Base-by-base conservation (phyloP, 2,888 invertebrate genomes). In the Pachymerium ferrugineum region DNA sequence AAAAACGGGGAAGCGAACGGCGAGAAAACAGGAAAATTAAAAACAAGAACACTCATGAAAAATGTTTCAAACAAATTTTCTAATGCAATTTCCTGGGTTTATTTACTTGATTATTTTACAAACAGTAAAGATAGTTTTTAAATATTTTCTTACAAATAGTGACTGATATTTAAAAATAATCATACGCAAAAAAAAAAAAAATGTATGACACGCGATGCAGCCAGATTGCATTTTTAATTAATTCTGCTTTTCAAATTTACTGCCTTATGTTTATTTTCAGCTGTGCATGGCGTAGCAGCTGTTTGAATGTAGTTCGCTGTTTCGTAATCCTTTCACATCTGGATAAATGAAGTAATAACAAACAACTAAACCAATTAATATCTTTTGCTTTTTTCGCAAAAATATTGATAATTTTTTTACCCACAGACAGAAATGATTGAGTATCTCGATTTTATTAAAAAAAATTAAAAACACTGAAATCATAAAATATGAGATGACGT, bases 251-350 rank as follows among this genome's bases (percentile, higher is more conserved):
- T 22, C 62, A 10, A 54, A 54, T 54, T 54, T 3, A 54, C 28
- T 12, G n/a, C 10, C 22, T 62, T 8, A 62, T 22, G 28, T 25
- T 28, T 62, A 62, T 62, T 62, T 47, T 62, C 62, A 62, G n/a
- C 62, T 54, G 22, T 54, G 54, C 62, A 62, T 62, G 28, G 28
- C 28, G 8, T 14, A 62, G 62, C 62, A 62, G 62, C 62, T 62
- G 62, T 62, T 62, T 62, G 28, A 62, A 25, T 25, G 28, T 28
- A 28, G 14, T 22, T 28, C 25, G 10, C 4, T 62, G 12, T 62
- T 62, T 62, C 62, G 62, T 62, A 62, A 62, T 22, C n/a, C 22
- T 62, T 62, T 62, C 22, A 25, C 62, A 62, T 62, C 62, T 62
- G 62, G 25, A 25, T 28, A 14, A 62, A 28, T 62, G 62, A 62